These are phyloP conservation scores for Bellardia pandia DNA, from an alignment of 2,888 invertebrate genomes.

Conservation along the genomic window DNA sequence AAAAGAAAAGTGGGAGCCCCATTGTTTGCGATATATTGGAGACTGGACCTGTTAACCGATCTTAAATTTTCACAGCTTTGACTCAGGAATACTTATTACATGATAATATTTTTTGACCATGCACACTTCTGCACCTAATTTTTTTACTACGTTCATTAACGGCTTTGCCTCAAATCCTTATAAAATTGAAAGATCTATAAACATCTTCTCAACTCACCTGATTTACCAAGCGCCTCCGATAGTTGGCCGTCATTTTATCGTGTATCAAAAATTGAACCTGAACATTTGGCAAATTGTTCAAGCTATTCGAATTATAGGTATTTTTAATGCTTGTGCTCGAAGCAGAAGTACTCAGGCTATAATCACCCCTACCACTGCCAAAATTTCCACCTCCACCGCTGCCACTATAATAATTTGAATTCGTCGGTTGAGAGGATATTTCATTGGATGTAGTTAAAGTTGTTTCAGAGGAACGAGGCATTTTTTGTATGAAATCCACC, in stretches of 20 bases:
- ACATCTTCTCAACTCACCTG: conserved; percentile 85
- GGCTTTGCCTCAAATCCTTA: too few species aligned
- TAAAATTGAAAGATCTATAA: background rate
- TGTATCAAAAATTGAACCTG: conserved; percentile 88
- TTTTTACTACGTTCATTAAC: too few species aligned
- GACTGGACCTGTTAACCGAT: too few species aligned
- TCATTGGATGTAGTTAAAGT: conserved; percentile 75
- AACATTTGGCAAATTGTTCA: conserved; percentile 84
- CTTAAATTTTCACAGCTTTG: too few species aligned
- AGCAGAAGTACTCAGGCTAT: conserved; percentile 76
- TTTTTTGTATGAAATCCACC: conserved; percentile 89
- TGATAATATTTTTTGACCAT: too few species aligned
- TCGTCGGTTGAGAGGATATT: conserved; percentile 76
- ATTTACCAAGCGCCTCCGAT: conserved; percentile 88
- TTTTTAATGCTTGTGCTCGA: conserved; percentile 79
- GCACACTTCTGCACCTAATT: too few species aligned
- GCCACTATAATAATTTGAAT: conserved; percentile 61
- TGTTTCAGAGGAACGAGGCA: conserved; percentile 85
- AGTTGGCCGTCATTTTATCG: conserved; percentile 88
- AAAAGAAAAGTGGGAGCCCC: too few species aligned
- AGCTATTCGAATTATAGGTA: conserved; percentile 77
- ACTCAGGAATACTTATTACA: too few species aligned
- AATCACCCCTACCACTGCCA: conserved; percentile 75
- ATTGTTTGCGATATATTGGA: too few species aligned
- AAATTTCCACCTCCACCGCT: conserved; percentile 63